Evolutionary conservation across 2,797 vertebrate genomes (phyloP).

Genomic region (Pogoniulus pusillus): DNA sequence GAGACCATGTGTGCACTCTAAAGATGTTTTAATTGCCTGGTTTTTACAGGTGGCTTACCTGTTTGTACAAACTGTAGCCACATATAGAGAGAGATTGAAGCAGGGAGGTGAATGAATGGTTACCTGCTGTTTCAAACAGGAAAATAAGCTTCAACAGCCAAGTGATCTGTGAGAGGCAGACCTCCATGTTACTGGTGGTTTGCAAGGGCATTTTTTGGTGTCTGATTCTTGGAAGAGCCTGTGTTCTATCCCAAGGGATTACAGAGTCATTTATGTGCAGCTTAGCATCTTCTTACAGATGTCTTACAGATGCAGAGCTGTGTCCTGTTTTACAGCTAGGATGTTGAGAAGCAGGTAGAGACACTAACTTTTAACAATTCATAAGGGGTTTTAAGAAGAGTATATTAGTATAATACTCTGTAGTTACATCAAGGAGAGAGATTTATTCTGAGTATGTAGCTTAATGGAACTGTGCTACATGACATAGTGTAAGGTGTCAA

Average conservation of each 20-base stretch:
- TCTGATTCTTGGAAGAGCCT: neutral
- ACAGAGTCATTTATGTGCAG: neutral
- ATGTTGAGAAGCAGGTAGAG: neutral
- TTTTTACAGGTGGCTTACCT: neutral
- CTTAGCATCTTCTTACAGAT: neutral
- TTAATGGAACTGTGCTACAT: neutral
- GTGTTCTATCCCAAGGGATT: neutral
- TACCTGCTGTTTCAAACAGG: neutral
- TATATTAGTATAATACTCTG: neutral
- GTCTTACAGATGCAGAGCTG: neutral
- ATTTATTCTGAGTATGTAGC: neutral
- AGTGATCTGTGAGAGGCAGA: neutral
- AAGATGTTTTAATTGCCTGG: neutral
- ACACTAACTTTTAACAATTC: neutral
- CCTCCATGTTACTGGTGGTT: rapidly evolving
- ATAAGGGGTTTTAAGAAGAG: neutral
- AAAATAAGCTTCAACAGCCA: neutral
- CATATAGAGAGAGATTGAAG: neutral
- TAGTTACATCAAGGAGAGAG: neutral
- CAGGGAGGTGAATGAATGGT: neutral
- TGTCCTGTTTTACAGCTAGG: neutral
- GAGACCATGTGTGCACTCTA: rapidly evolving
- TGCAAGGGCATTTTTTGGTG: neutral
- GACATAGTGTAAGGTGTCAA: neutral
- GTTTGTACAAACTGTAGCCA: neutral